Conservation (phyloP, 2,113 vertebrate species). For the Psittacula cyanocephala region DNA sequence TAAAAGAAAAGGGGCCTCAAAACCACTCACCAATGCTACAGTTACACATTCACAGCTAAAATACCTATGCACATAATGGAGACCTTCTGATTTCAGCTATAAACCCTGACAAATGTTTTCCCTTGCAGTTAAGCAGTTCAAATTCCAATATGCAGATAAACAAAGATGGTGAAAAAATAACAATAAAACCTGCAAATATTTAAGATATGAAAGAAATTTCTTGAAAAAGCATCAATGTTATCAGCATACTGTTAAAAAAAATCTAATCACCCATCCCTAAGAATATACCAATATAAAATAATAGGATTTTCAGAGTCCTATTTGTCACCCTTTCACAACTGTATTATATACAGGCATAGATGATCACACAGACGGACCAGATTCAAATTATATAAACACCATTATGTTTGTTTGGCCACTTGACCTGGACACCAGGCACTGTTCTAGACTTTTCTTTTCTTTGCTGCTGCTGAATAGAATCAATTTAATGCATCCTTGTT, state of each 20-base stretch:
- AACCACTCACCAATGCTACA: not conserved
- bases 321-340: not conserved
- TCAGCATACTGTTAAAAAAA: not conserved
- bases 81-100: not conserved
- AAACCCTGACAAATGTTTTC: not conserved
- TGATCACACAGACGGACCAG: not conserved
- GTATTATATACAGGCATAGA: not conserved
- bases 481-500: not conserved
- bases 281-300: not conserved
- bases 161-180: not conserved
- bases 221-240: not conserved
- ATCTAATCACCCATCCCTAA: not conserved
- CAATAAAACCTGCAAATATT: not conserved
- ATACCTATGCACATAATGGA: not conserved
- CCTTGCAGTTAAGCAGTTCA: not conserved
- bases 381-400: not conserved
- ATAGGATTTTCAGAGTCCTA: not conserved
- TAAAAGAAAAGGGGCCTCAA: not conserved
- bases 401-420: not conserved
- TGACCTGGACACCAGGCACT: not conserved
- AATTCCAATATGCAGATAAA: not conserved
- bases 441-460: not conserved
- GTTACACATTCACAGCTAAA: not conserved
- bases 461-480: not conserved
- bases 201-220: not conserved